Evolutionary conservation across 2,797 vertebrate species (phyloP).

Genomic region (Malurus splendens): DNA sequence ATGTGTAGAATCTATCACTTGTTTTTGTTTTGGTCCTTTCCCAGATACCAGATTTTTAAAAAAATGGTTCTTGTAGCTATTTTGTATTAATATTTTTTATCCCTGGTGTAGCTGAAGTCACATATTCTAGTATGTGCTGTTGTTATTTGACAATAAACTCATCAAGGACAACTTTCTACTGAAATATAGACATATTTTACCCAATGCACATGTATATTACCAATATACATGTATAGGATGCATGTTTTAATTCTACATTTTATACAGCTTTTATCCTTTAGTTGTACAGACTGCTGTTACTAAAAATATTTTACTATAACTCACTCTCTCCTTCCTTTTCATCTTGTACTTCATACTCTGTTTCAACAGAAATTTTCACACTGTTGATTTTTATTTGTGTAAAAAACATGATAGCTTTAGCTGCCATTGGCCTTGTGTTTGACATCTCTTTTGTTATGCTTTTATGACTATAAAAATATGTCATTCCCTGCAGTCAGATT

Average conservation of each 20-base stretch:
- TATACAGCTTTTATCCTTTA: not conserved
- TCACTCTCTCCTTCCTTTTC: not conserved
- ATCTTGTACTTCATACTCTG: not conserved
- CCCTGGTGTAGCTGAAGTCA: not conserved
- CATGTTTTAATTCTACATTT: conserved; percentile 12
- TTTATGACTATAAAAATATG: conserved; percentile 48
- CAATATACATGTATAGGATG: not conserved
- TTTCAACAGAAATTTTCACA: conserved; percentile 17
- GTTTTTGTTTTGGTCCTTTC: not conserved
- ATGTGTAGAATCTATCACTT: accelerated
- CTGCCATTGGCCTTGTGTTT: not conserved
- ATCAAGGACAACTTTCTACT: not conserved
- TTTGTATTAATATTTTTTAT: not conserved
- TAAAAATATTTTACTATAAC: not conserved
- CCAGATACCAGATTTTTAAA: not conserved
- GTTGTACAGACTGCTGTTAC: not conserved
- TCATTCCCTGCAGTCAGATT: conserved; percentile 32
- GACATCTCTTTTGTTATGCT: conserved; percentile 47
- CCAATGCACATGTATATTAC: not conserved
- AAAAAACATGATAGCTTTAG: conserved; percentile 2
- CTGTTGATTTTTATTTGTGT: conserved; percentile 18
- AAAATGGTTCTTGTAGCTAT: not conserved
- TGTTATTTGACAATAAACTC: conserved; percentile 6
- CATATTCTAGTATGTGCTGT: not conserved
- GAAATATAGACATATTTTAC: not conserved